Evolutionary conservation across 2,888 invertebrate genomes (phyloP).

Genomic region (Orthosia incerta): DNA sequence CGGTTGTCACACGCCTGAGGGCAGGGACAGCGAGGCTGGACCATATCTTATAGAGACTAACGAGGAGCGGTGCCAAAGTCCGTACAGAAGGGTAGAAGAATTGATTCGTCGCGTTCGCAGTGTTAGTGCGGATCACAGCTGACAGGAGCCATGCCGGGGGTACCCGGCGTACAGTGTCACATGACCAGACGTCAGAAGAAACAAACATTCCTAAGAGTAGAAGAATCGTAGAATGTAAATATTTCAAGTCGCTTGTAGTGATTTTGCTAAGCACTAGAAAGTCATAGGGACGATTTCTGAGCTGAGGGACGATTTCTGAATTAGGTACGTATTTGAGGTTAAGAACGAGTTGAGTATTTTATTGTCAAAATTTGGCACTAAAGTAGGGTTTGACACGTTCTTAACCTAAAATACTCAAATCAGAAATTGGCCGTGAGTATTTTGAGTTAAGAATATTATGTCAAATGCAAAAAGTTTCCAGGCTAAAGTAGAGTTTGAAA

Average conservation of each 20-base stretch:
- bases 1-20: conserved; percentile 84
- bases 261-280: conserved; percentile 28
- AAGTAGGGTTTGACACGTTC: no score
- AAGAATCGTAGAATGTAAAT: conserved; percentile 40
- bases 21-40: conserved; percentile 80
- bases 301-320: no score
- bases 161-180: conserved; percentile 81
- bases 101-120: conserved; percentile 85
- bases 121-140: conserved; percentile 86
- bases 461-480: no score
- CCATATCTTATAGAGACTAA: conserved; percentile 85
- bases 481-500: no score
- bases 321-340: no score
- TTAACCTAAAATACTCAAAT: no score
- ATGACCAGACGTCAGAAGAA: conserved; percentile 31
- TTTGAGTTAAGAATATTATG: no score
- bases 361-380: no score
- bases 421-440: no score
- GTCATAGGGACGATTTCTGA: conserved; percentile 1
- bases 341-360: no score
- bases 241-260: conserved; percentile 46
- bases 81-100: conserved; percentile 86
- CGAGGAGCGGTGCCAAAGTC: conserved; percentile 83
- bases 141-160: conserved; percentile 87
- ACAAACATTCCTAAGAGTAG: conserved; percentile 58